Evolutionary conservation across 2,888 invertebrate genomes (phyloP).

Genomic region (Nymphalis polychloros): DNA sequence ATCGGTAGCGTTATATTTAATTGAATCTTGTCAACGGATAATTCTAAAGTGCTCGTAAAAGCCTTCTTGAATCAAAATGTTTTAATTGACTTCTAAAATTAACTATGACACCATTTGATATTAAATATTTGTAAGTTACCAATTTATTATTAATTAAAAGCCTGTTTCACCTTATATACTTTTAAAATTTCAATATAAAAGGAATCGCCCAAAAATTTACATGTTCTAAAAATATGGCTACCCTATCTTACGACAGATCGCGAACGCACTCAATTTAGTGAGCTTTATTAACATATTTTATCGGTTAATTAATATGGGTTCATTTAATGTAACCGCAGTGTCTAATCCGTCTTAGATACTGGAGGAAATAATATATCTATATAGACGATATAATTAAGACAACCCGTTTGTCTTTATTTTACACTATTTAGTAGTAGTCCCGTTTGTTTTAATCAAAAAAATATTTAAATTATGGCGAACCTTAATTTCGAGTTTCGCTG

Average conservation of each 20-base stretch:
- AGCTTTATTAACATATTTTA: conserved; percentile 78
- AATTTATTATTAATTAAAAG: too few species aligned
- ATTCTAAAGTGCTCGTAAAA: too few species aligned
- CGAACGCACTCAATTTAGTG: conserved; percentile 62
- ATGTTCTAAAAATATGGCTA: conserved; percentile 40
- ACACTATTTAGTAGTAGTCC: not conserved
- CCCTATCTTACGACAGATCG: conserved; percentile 52
- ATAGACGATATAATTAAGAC: not conserved
- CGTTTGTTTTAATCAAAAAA: too few species aligned
- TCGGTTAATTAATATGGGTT: conserved; percentile 78
- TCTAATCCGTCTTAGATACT: conserved; percentile 8
- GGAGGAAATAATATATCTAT: conserved; percentile 1
- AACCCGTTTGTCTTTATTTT: not conserved
- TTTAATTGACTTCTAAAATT: too few species aligned
- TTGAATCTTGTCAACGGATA: too few species aligned
- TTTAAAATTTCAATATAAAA: not conserved
- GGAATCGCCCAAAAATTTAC: not conserved
- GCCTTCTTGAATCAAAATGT: too few species aligned
- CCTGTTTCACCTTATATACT: too few species aligned
- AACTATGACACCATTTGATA: too few species aligned
- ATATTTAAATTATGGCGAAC: too few species aligned
- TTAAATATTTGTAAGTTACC: too few species aligned
- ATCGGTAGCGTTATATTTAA: too few species aligned
- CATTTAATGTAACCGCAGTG: conserved; percentile 43
- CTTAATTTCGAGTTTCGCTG: too few species aligned